Base-by-base conservation (phyloP, 2,797 vertebrate species). In the Anomalospiza imberbis region DNA sequence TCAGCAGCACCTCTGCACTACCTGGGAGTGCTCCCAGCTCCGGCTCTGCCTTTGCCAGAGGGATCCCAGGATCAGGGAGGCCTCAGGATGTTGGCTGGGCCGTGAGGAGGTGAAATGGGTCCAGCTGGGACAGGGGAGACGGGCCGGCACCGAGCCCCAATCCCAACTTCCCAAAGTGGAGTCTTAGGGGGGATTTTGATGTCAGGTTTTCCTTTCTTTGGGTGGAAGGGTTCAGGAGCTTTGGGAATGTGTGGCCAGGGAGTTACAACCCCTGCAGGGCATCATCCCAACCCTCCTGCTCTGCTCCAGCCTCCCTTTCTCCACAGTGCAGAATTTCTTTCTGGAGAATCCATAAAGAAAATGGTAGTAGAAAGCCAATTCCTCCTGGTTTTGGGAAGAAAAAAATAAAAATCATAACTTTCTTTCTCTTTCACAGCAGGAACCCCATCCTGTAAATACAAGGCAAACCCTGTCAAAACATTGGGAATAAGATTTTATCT, bases 391-490 rank as follows among this genome's bases (percentile, higher is more conserved):
- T 93, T 80, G 55, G 77, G 42, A 13, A 68, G 8, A 34, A 96
- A 89, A 70, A 70, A 16, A n/a, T 95, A 85, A 68, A n/a, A 57
- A 85, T 90, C 91, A 47, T 63, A 70, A 94, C 51, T 90, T 95
- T 77, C 61, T 72, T 72, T 65, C 62, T 94, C 79, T 77, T 92
- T 62, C 74, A 73, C 93, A 93, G 97, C 65, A 10, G 66, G 94
- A 95, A 34, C 32, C 85, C 70, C 40, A 65, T 87, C 81, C 88
- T 92, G 74, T 83, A 54, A 91, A 93, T 51, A 94, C 67, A 38
- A 91, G 93, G 92, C 94, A 94, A 86, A 83, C 79, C 94, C 70
- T 78, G 79, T 85, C 3, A 42, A 94, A 95, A 94, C 88, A 75
- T 5, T 20, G 88, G 72, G 48, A 77, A 89, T 86, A 68, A 96